Conservation (phyloP, 2,888 invertebrate genomes). For the Miltochrista miniata region DNA sequence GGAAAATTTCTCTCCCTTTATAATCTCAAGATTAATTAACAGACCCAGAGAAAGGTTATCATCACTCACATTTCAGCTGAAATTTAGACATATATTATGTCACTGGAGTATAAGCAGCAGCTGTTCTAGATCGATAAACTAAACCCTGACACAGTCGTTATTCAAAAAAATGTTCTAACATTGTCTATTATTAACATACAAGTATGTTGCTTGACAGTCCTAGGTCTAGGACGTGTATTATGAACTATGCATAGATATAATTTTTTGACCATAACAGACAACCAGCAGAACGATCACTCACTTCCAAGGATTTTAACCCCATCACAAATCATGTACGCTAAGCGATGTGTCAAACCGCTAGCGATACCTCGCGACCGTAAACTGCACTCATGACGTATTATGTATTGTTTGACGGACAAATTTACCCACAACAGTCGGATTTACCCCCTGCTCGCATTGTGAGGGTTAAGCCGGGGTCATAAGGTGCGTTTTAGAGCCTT, state of each 20-base stretch:
- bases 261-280: background rate
- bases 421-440: constrained; percentile 31
- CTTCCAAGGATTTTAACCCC: constrained; percentile 55
- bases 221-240: no score
- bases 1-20: no score
- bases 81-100: no score
- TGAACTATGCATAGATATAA: background rate
- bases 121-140: no score
- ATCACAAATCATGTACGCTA: constrained; percentile 73
- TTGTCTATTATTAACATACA: no score
- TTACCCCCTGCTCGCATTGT: constrained; percentile 16
- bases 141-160: no score
- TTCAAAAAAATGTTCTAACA: no score
- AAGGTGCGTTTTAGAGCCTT: constrained; percentile 30
- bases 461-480: constrained; percentile 32
- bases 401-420: constrained; percentile 64
- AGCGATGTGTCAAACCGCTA: constrained; percentile 72
- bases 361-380: constrained; percentile 75
- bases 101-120: no score
- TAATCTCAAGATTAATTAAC: no score
- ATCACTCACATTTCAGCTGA: no score
- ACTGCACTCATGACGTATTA: constrained; percentile 71
- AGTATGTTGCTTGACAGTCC: no score
- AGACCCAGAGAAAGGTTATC: no score
- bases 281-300: constrained; percentile 9